Percentiles rank a stretch among this genome's conserved stretches.
phyloP scores from a whole-genome alignment of 2,113 vertebrate genomes.

The Ardeotis arabs region DNA sequence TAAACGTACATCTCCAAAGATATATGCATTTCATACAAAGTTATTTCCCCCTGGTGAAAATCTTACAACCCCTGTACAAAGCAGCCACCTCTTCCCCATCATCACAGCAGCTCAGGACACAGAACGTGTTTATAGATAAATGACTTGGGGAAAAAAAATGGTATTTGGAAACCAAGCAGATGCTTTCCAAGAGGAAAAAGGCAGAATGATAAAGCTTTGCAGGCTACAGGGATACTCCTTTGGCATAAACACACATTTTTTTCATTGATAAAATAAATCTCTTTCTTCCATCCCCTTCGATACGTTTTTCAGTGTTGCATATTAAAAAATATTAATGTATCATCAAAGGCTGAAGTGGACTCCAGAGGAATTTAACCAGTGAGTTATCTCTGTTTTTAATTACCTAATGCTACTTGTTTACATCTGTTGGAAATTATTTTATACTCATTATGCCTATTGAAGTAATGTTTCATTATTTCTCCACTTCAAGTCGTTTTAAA shows the following conservation, averaged over 20 bases:
- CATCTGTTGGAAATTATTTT: not conserved
- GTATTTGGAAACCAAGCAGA: not conserved
- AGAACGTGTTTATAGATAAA: not conserved
- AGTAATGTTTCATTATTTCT: not conserved
- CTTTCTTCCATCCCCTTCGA: not conserved
- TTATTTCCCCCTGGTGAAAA: not conserved
- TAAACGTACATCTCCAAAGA: not conserved
- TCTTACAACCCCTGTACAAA: not conserved
- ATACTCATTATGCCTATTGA: not conserved
- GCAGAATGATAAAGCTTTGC: not conserved
- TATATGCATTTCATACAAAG: not conserved
- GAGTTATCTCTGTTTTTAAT: constrained; percentile 3
- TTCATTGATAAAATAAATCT: not conserved
- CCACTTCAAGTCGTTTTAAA: not conserved
- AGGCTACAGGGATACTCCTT: not conserved
- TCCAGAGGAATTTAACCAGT: constrained; percentile 5
- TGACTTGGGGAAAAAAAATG: not conserved
- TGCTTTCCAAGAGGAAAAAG: not conserved
- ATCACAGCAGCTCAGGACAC: not conserved
- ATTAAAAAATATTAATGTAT: constrained; percentile 1
- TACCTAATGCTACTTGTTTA: not conserved
- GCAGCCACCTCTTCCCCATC: not conserved
- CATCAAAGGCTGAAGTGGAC: not conserved
- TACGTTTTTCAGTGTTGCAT: not conserved
- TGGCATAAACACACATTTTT: not conserved